Conservation (phyloP, 2,113 vertebrate genomes). For the Pachypanchax playfairii region DNA sequence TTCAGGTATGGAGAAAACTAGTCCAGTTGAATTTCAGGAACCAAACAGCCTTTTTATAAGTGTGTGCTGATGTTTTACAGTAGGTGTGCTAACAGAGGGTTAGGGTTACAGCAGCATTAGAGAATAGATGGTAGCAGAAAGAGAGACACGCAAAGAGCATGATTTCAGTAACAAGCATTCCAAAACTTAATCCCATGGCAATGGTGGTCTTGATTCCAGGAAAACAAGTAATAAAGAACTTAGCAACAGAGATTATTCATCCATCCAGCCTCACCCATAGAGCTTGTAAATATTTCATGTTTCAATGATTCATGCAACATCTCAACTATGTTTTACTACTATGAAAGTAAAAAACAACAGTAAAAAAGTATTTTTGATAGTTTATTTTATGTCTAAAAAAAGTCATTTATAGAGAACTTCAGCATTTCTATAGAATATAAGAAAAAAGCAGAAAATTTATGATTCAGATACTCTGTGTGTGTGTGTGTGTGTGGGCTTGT, state of each 20-base stretch:
- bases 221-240: slow-evolving; percentile 10
- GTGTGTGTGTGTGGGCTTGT: too few species aligned
- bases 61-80: slow-evolving; percentile 69
- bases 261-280: not conserved
- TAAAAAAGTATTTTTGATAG: too few species aligned
- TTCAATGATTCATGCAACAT: too few species aligned
- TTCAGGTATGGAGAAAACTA: slow-evolving; percentile 25
- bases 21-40: slow-evolving; percentile 39
- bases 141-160: slow-evolving; percentile 25
- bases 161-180: slow-evolving; percentile 65
- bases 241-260: slow-evolving; percentile 14
- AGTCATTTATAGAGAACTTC: too few species aligned
- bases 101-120: slow-evolving; percentile 27
- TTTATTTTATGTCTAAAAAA: too few species aligned
- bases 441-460: too few species aligned
- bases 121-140: slow-evolving; percentile 10
- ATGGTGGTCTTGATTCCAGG: slow-evolving; percentile 33
- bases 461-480: too few species aligned
- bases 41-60: slow-evolving; percentile 42
- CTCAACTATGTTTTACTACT: too few species aligned
- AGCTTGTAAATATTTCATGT: too few species aligned
- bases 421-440: too few species aligned
- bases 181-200: slow-evolving; percentile 48
- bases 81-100: slow-evolving; percentile 45
- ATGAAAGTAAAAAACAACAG: too few species aligned